These are phyloP conservation scores for Lithophane leautieri DNA, from an alignment of 2,888 invertebrate genomes.

Conservation along the genomic window DNA sequence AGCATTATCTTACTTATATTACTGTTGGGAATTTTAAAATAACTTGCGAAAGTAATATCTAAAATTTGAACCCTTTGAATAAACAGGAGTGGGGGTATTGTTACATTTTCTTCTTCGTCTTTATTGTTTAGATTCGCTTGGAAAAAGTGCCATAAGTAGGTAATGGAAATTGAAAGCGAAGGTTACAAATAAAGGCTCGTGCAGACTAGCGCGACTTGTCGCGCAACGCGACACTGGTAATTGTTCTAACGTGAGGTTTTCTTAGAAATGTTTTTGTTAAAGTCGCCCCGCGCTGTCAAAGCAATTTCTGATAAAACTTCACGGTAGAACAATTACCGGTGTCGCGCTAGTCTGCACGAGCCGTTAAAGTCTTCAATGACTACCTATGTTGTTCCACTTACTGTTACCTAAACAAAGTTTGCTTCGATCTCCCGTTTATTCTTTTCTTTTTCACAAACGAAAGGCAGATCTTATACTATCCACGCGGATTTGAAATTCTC, in stretches of 20 bases:
- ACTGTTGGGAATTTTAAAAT: constrained; percentile 48
- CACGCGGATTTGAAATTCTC: background rate
- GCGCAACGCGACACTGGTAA: no score
- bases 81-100: constrained; percentile 27
- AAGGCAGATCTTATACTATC: background rate
- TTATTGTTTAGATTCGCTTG: constrained; percentile 33
- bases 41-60: constrained; percentile 57
- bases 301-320: no score
- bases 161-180: constrained; percentile 30
- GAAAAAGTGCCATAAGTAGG: background rate
- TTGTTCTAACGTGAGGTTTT: no score
- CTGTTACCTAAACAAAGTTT: constrained; percentile 4
- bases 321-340: no score
- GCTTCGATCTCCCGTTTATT: background rate
- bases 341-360: no score
- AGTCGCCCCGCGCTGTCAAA: no score
- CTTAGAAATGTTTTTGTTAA: no score
- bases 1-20: constrained; percentile 47
- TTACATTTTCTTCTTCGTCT: constrained; percentile 42
- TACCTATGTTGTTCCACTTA: background rate
- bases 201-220: no score
- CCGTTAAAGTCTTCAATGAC: no score
- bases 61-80: constrained; percentile 59
- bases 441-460: background rate
- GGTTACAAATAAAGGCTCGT: constrained; percentile 14